A percentile compares a stretch with the other conserved stretches of the same genome.
These are phyloP conservation scores for Drosophila atripex DNA, from an alignment of 2,888 invertebrate species.

Conservation along the genomic window DNA sequence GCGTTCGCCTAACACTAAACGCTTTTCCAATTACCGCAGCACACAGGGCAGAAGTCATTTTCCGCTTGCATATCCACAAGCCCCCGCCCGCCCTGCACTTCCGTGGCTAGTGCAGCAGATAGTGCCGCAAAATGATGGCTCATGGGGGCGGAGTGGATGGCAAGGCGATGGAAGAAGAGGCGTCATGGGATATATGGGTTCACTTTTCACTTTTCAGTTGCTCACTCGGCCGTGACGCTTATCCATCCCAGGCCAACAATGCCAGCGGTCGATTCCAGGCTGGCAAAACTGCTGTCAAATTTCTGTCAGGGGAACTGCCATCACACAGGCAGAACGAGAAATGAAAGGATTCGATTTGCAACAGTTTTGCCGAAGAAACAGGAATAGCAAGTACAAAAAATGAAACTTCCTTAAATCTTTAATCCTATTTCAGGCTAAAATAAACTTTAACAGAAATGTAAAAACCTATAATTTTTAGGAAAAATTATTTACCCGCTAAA, in stretches of 20 bases:
- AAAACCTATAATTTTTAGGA: background rate
- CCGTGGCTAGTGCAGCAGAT: constrained; percentile 36
- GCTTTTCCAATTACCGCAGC: constrained; percentile 70
- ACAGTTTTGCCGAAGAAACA: background rate
- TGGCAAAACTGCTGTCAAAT: constrained; percentile 30
- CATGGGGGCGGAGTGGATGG: background rate
- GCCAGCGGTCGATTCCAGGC: constrained; percentile 40
- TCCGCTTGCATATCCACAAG: constrained; percentile 69
- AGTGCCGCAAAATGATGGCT: constrained; percentile 21
- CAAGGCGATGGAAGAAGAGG: background rate
- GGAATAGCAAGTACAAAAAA: background rate
- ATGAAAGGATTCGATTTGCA: background rate
- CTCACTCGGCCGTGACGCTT: constrained; percentile 39
- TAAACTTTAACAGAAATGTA: background rate
- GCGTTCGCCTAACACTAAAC: constrained; percentile 51
- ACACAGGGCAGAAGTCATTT: constrained; percentile 67
- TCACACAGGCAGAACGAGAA: background rate
- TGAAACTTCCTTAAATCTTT: background rate
- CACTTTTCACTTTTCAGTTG: constrained; percentile 39
- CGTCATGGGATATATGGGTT: constrained; percentile 9
- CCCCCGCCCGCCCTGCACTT: constrained; percentile 30
- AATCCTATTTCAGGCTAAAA: background rate
- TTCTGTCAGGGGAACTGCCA: constrained; percentile 15
- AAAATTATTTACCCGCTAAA: background rate
- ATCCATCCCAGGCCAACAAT: constrained; percentile 41